Evolutionary conservation across 1,140 invertebrate genomes (phyloP), one percentile per base, ranked within the genome.

Genomic region (Drosophila mojavensis): DNA sequence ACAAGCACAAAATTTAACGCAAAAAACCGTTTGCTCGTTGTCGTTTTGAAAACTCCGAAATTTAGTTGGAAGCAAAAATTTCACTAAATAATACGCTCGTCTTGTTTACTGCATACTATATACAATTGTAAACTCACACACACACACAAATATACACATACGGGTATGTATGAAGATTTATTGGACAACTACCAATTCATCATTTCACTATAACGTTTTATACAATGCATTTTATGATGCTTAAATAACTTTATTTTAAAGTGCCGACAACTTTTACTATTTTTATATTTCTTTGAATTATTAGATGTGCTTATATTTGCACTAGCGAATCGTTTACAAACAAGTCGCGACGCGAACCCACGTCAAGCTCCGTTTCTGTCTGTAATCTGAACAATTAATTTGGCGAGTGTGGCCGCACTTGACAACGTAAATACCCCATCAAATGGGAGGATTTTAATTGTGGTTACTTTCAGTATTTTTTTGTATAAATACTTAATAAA

Each of bases 161-260:
- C 53, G 58, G 64, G 26, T 59, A 63, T 79, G 30, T 60, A 70
- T 59, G 36, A 43, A 39, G 43, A 50, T 55, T 64, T 51, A 60
- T 82, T 85, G 72, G 81, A 83, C 77, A 77, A 68, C 56, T 71
- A 64, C 45, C 61, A 70, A 66, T 82, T 78, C 73, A 81, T 54
- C 53, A 71, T 72, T 84, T 62, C 45, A 62, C 53, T 58, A 45
- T 24, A 58, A 20, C 24, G 70, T 58, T 62, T 71, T 66, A 54
- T 47, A 33, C 28, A 30, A 33, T 47, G 43, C 39, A 71, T 26
- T 72, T 58, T 70, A 51, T 36, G 43, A 51, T 39, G 61, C 33
- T 51, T 28, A 15, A 53, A 60, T 26, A 58, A 48, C 5, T 50
- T 56, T 26, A 43, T 2, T 47, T 59, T 53, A 4, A 54, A 45